A percentile compares a stretch with the other conserved stretches of the same genome.
These are phyloP conservation scores for Oryzias woworae DNA, from an alignment of 2,113 vertebrate species.

Conservation along the genomic window DNA sequence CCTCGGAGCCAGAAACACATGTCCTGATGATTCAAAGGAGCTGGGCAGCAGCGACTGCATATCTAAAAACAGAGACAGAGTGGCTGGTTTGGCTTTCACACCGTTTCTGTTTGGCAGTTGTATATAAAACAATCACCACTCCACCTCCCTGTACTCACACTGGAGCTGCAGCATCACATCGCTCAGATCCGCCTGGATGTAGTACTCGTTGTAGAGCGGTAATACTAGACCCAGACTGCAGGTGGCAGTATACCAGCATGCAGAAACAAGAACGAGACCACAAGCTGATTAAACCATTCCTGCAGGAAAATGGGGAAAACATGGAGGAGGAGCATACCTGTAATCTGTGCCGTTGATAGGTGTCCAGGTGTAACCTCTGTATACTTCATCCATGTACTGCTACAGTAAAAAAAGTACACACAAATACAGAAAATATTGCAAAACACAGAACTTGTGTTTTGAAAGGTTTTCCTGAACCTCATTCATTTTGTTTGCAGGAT, in stretches of 20 bases:
- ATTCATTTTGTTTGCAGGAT: too few relatives aligned
- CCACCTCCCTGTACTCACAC: constrained; percentile 85
- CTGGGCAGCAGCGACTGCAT: constrained; percentile 96
- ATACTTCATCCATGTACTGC: constrained; percentile 94
- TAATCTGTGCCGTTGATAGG: constrained; percentile 97
- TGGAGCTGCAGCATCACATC: constrained; percentile 98
- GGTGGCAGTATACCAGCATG: constrained; percentile 35
- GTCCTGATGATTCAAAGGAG: constrained; percentile 95
- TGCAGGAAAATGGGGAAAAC: background rate
- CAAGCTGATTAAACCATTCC: background rate
- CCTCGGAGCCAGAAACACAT: constrained; percentile 98
- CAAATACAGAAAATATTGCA: background rate
- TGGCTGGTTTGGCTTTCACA: constrained; percentile 60
- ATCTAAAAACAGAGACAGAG: constrained; percentile 85
- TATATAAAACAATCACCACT: background rate
- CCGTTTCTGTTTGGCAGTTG: background rate
- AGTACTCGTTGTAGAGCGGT: constrained; percentile 91
- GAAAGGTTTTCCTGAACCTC: too few relatives aligned
- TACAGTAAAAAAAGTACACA: constrained; percentile 41
- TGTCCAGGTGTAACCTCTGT: constrained; percentile 92
- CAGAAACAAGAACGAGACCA: constrained; percentile 4
- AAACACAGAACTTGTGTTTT: background rate
- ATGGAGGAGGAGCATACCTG: constrained; percentile 81
- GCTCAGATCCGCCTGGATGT: constrained; percentile 95
- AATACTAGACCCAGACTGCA: constrained; percentile 92